Evolutionary conservation across 2,113 vertebrate species (phyloP), one percentile per base, ranked within the genome.

Genomic region (Sylvia atricapilla): DNA sequence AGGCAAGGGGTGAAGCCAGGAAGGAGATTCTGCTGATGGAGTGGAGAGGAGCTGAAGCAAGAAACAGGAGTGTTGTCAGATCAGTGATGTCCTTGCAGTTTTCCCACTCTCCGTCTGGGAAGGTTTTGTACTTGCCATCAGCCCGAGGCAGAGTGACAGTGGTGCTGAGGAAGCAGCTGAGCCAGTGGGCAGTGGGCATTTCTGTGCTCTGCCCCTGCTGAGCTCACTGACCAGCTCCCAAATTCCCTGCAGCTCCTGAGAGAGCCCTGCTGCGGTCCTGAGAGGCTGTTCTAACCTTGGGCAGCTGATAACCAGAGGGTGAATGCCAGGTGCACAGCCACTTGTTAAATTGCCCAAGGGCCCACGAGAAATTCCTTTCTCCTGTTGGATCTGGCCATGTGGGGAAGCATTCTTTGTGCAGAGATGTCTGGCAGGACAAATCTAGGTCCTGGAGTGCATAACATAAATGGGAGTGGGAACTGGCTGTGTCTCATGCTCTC

Each of bases 11-110:
- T 7, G 41, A 80, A 85, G 55, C 83, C 80, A 19, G 76, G 80
- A 68, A 64, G 82, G 72, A 91, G 37, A 60, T 95, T 90, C 87
- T 85, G 82, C 76, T 95, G 92, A 87, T 69, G 59, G 88, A 87
- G 55, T 49, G 58, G 55, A 87, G 96, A 80, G 66, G 68, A 89
- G 63, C 53, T 78, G 23, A 37, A 89, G 59, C 64, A 33, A 95
- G 75, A 59, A 78, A n/a, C 63, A 33, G 68, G n/a, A 68, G 22
- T 24, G 66, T 62, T 92, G 79, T 92, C 74, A 89, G 89, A 93
- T 93, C 94, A 53, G 5, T 78, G 70, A 70, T 46, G 76, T 58
- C 90, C 70, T 90, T 89, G 88, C 76, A 68, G 62, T 41, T 94
- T 95, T 93, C 9, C 28, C 30, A 2, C 23, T 50, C 22, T 77